A percentile compares a stretch with the other conserved stretches of the same genome.
phyloP scores from a whole-genome alignment of 2,113 vertebrate species.

The Buteo buteo region DNA sequence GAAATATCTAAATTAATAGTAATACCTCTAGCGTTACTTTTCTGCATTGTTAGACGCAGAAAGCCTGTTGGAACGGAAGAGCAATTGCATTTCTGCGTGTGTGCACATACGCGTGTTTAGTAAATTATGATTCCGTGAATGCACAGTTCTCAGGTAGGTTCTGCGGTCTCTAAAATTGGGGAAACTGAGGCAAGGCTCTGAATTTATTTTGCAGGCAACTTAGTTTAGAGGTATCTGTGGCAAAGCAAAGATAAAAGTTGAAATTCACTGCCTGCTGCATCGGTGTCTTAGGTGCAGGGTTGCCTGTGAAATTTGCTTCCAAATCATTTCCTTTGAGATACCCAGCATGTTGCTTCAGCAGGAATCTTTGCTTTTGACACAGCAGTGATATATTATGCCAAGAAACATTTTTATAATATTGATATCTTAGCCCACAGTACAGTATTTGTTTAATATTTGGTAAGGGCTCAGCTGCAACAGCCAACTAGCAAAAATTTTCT shows the following conservation, averaged over 20 bases:
- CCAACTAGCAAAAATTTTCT: background rate
- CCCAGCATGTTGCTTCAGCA: background rate
- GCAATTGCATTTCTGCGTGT: background rate
- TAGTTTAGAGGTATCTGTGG: background rate
- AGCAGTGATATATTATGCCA: background rate
- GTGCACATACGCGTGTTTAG: background rate
- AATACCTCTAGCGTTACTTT: background rate
- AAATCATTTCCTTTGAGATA: background rate
- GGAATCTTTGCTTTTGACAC: background rate
- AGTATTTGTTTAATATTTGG: background rate
- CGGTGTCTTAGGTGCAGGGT: fast-evolving
- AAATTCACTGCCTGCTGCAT: background rate
- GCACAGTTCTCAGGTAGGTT: background rate
- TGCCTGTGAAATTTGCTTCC: background rate
- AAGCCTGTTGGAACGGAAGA: background rate
- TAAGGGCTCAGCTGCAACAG: background rate
- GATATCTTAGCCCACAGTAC: background rate
- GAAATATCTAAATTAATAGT: background rate
- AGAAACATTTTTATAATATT: background rate
- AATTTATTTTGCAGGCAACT: background rate
- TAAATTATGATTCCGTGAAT: background rate
- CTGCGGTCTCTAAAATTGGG: background rate
- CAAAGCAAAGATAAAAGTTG: background rate
- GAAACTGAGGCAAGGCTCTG: background rate
- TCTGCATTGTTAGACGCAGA: background rate